phyloP scores from a whole-genome alignment of 2,888 invertebrate genomes.

The Eremobia ochroleuca region DNA sequence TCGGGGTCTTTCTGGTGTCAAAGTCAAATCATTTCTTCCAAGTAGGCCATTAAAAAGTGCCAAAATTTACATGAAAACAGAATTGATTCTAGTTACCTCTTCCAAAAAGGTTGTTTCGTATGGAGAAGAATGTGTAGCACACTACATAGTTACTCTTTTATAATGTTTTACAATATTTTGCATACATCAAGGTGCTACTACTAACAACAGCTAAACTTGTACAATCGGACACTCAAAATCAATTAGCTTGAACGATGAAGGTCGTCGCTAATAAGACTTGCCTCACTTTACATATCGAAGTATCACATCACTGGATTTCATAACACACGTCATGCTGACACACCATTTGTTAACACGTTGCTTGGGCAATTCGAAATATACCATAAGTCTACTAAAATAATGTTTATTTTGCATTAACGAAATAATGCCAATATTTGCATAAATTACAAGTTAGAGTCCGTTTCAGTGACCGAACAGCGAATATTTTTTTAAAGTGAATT shows the following conservation, averaged over 20 bases:
- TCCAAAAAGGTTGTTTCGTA: not conserved
- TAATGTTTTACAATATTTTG: not conserved
- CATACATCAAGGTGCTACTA: not conserved
- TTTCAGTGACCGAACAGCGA: not conserved
- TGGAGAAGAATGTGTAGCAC: not conserved
- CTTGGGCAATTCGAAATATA: not conserved
- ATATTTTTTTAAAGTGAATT: not conserved
- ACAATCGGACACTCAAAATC: not conserved
- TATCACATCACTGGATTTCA: constrained; percentile 9
- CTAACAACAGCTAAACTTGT: not conserved
- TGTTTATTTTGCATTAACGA: not conserved
- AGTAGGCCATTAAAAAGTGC: not conserved
- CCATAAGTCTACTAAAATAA: fast-evolving
- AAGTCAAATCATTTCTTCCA: not conserved
- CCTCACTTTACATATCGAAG: constrained; percentile 20
- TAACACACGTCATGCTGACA: not conserved
- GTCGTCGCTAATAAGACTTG: constrained; percentile 16
- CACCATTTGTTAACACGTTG: too few species aligned
- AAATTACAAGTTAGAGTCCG: not conserved
- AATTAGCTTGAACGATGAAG: constrained; percentile 4
- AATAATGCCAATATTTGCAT: not conserved
- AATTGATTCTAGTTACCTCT: not conserved
- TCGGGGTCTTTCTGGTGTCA: not conserved
- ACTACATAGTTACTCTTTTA: not conserved
- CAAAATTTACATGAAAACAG: not conserved